Evolutionary conservation across 2,113 vertebrate genomes (phyloP).

Genomic region (Hipposideros armiger): DNA sequence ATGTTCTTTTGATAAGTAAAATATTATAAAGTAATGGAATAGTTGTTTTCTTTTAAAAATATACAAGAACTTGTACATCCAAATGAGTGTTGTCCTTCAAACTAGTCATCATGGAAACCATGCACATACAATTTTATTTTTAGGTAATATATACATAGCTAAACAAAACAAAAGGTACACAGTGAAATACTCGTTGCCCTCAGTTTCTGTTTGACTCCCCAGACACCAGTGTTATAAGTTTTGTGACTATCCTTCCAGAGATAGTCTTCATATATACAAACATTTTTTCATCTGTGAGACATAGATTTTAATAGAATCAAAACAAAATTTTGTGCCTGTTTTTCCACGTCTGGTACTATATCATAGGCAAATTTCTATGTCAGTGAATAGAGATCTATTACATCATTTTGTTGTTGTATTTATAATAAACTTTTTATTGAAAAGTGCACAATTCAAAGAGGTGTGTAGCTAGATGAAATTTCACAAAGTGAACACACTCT

Average conservation of each 20-base stretch:
- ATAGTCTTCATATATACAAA: neutral
- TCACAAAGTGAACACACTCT: neutral
- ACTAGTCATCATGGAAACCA: neutral
- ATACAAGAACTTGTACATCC: neutral
- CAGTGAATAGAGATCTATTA: neutral
- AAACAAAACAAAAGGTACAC: neutral
- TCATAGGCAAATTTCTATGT: neutral
- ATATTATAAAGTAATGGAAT: neutral
- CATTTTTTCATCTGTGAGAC: neutral
- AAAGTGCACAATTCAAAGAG: neutral
- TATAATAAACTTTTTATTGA: neutral
- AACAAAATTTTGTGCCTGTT: neutral
- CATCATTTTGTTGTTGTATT: neutral
- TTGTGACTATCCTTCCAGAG: neutral
- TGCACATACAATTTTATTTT: neutral
- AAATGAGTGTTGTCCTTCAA: neutral
- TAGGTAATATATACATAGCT: neutral
- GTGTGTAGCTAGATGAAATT: neutral
- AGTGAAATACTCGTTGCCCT: neutral
- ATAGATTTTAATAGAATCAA: neutral
- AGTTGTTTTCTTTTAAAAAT: constrained; percentile 17
- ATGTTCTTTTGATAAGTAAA: neutral
- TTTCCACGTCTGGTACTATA: neutral
- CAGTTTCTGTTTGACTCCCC: neutral
- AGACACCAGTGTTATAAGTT: neutral